A percentile compares a stretch with the other conserved stretches of the same genome.
These are phyloP conservation scores for Hyles euphorbiae DNA, from an alignment of 1,140 invertebrate genomes.

Conservation along the genomic window DNA sequence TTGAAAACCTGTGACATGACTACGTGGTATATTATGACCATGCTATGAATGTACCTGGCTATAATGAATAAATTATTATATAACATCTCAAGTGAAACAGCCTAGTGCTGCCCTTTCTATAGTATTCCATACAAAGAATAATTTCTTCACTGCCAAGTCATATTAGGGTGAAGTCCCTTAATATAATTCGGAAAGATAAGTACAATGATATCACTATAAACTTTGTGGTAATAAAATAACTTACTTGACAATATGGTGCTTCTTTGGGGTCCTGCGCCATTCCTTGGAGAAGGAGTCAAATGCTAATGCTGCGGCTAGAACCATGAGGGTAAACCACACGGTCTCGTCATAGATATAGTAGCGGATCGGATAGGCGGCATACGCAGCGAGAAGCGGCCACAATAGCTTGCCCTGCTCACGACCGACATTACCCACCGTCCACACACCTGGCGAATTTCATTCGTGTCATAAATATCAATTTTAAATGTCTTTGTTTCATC, in stretches of 20 bases:
- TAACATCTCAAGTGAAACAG: too few species aligned
- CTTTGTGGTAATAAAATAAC: neutral
- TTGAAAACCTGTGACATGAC: too few species aligned
- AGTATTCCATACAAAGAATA: too few species aligned
- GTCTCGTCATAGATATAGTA: slow-evolving; percentile 82
- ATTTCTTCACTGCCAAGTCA: too few species aligned
- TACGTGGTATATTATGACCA: too few species aligned
- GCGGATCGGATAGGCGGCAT: slow-evolving; percentile 79
- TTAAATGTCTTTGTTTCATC: too few species aligned
- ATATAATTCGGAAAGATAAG: neutral
- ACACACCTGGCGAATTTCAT: slow-evolving; percentile 81
- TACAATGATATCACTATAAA: neutral
- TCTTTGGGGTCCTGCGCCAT: slow-evolving; percentile 82
- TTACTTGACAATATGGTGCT: slow-evolving; percentile 63
- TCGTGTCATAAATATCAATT: too few species aligned
- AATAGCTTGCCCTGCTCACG: slow-evolving; percentile 83
- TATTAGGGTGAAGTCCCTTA: neutral
- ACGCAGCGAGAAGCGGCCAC: slow-evolving; percentile 82
- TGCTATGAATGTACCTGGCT: too few species aligned
- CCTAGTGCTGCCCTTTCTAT: too few species aligned
- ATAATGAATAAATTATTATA: too few species aligned
- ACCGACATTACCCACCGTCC: slow-evolving; percentile 93
- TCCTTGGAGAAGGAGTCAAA: slow-evolving; percentile 86
- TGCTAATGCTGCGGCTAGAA: slow-evolving; percentile 77
- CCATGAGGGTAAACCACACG: slow-evolving; percentile 80